A percentile compares a stretch with the other conserved stretches of the same genome.
Evolutionary conservation across 1,140 invertebrate species (phyloP).

Genomic region (Diprion similis): DNA sequence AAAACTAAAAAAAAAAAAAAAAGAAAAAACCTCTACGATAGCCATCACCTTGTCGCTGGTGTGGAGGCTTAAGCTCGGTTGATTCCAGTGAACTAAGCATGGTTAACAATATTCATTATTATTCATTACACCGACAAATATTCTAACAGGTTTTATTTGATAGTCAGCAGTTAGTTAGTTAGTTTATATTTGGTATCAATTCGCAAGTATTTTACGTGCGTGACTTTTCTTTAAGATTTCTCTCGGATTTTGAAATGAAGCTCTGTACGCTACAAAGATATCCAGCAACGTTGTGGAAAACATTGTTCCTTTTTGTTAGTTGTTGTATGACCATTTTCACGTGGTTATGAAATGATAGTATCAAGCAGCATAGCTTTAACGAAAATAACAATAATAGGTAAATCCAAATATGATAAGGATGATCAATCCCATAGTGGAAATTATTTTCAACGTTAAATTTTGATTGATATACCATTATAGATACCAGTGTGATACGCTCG

Average conservation of each 20-base stretch:
- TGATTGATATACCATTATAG: too few relatives aligned
- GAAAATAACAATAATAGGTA: background rate
- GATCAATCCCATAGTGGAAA: too few relatives aligned
- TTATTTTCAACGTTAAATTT: too few relatives aligned
- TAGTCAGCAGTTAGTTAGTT: slow-evolving; percentile 1
- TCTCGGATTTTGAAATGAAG: background rate
- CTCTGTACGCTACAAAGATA: background rate
- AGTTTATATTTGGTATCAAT: background rate
- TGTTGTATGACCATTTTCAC: background rate
- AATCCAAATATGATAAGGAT: background rate
- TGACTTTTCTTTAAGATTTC: background rate
- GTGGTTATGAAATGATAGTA: background rate
- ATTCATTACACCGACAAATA: background rate
- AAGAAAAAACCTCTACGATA: background rate
- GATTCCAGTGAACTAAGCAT: background rate
- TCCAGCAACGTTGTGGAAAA: background rate
- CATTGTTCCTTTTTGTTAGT: background rate
- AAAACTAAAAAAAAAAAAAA: background rate
- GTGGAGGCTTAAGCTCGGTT: slow-evolving; percentile 2
- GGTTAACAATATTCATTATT: background rate
- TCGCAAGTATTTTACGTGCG: background rate
- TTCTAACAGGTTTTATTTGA: background rate
- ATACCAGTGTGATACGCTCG: too few relatives aligned
- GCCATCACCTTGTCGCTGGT: background rate
- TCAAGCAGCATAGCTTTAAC: background rate